A percentile compares a stretch with the other conserved stretches of the same genome.
Evolutionary conservation across 2,888 invertebrate species (phyloP).

Genomic region (Pandemis heparana): DNA sequence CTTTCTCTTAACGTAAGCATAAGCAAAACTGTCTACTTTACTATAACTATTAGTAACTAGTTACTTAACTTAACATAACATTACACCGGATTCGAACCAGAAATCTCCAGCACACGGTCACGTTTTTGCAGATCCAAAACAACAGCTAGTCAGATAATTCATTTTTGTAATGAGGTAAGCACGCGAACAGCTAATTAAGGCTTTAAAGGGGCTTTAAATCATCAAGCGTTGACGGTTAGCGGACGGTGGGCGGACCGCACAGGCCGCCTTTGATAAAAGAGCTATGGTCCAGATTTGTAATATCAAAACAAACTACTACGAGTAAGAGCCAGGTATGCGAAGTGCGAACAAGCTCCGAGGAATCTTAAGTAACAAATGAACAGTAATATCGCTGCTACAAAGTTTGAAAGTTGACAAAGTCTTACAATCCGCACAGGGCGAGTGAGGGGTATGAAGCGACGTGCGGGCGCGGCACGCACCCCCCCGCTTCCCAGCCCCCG

Average conservation of each 20-base stretch:
- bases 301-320: neutral
- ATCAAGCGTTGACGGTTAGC: slow-evolving; percentile 51
- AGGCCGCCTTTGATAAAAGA: slow-evolving; percentile 43
- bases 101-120: slow-evolving; percentile 9
- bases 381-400: too few relatives aligned
- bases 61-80: too few relatives aligned
- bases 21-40: too few relatives aligned
- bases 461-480: too few relatives aligned
- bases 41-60: neutral
- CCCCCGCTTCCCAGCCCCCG: too few relatives aligned
- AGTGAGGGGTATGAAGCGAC: too few relatives aligned
- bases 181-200: slow-evolving; percentile 58
- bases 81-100: neutral
- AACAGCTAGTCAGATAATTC: slow-evolving; percentile 30
- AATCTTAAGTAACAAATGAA: too few relatives aligned
- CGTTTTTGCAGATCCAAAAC: slow-evolving; percentile 32
- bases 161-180: slow-evolving; percentile 54
- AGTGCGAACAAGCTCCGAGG: too few relatives aligned
- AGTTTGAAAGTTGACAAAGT: too few relatives aligned
- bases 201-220: slow-evolving; percentile 55
- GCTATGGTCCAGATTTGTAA: neutral
- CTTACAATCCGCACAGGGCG: too few relatives aligned
- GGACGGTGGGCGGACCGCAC: slow-evolving; percentile 45
- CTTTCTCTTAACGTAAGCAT: neutral
- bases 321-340: neutral